These are phyloP conservation scores for Priocnemis perturbator DNA, from an alignment of 2,888 invertebrate genomes.

Conservation along the genomic window DNA sequence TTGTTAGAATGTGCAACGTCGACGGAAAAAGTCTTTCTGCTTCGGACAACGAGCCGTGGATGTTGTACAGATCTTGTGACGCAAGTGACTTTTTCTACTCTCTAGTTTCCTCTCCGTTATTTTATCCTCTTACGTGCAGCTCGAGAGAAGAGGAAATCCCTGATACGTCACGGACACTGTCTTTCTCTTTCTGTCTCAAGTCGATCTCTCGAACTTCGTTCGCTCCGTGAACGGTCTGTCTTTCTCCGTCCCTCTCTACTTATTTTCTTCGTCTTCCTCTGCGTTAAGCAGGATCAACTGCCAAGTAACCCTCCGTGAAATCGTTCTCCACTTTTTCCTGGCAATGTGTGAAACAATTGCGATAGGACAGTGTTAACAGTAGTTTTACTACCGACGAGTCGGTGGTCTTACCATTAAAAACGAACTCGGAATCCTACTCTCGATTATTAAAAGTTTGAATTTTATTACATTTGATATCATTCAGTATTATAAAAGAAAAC, in stretches of 20 bases:
- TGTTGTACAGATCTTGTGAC: background rate
- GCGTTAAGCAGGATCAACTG: conserved; percentile 27
- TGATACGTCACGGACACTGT: conserved; percentile 42
- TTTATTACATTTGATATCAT: too few species aligned
- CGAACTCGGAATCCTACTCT: too few species aligned
- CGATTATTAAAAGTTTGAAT: too few species aligned
- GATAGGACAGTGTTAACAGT: too few species aligned
- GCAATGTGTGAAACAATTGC: conserved; percentile 45
- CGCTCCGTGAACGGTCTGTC: background rate
- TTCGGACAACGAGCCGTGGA: too few species aligned
- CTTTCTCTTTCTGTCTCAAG: background rate
- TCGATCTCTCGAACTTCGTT: background rate
- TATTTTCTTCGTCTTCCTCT: conserved; percentile 24
- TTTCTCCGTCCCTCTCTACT: background rate
- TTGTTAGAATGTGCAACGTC: too few species aligned
- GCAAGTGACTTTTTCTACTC: too few species aligned
- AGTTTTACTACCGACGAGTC: too few species aligned
- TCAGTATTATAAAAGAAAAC: too few species aligned
- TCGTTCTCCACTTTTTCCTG: conserved; percentile 53
- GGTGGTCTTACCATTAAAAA: too few species aligned
- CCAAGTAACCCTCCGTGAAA: conserved; percentile 49
- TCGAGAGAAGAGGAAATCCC: conserved; percentile 46
- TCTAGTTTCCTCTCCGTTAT: too few species aligned
- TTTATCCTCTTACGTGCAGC: background rate
- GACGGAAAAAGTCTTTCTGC: too few species aligned